Evolutionary conservation across 2,888 invertebrate genomes (phyloP), one percentile per base, ranked within the genome.

Genomic region (Eupsilia transversa): DNA sequence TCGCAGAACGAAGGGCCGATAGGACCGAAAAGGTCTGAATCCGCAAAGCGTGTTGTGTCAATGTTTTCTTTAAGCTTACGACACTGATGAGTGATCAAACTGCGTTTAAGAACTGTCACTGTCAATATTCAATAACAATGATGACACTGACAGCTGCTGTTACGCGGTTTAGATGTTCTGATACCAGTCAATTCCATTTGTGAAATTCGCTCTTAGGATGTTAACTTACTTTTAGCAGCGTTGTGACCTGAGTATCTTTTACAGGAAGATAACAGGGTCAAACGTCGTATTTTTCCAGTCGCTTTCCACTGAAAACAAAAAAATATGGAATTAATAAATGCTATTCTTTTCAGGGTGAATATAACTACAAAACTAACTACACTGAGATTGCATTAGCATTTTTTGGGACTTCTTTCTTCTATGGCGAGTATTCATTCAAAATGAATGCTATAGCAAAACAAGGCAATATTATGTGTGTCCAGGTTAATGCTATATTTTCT

Each of bases 391-490:
- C 69, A 0, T 20, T 68, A 10, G 60, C 65, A 57, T 85, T 87
- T 54, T 80, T 82, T 10, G 84, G 86, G 0, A 66, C 12, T 6
- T 71, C 79, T 10, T 87, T 87, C 73, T 87, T 86, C 54, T 87
- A 86, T 33, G 86, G 85, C 0, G 76, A 84, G 1, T 86, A 80
- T 41, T 46, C 30, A 2, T 84, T 86, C 43, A 86, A 86, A 52
- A 38, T 61, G 6, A 70, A 66, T 20, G 35, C 33, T 3, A 14
- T 80, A 0, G 74, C 86, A 2, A 82, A 77, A 56, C 72, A 82
- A 70, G 86, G 87, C 2, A 86, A 86, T 38, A 14, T 86, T 0
- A 57, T 85, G 27, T 86, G 86, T 33, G 7, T 65, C 7, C n/a
- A 56, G 3, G 0, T 80, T 0, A 69, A 72, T 52, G 64, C 76